Conservation (phyloP, 37 sponge, comb jelly and placozoan species). For the Haliclona indistincta region DNA sequence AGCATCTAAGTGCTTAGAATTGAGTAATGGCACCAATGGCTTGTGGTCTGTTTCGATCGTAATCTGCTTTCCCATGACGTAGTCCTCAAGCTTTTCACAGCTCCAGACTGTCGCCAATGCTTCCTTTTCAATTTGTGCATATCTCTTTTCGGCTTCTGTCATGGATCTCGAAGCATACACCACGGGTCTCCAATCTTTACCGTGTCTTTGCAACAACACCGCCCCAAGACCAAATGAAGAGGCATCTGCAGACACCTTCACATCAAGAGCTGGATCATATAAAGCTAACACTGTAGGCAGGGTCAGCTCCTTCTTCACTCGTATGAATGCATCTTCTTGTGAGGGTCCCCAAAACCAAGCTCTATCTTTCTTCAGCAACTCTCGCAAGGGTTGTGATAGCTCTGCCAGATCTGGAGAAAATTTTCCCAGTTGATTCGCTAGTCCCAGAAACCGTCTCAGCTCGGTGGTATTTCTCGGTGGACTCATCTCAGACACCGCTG, state of each 20-base stretch:
- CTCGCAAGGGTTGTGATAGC: conserved; percentile 44
- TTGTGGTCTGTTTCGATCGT: conserved; percentile 48
- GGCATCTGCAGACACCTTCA: conserved; percentile 34
- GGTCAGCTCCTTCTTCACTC: conserved; percentile 31
- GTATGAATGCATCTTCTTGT: conserved; percentile 26
- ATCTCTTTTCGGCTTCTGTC: conserved; percentile 34
- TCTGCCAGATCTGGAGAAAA: too few species aligned
- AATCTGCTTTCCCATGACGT: conserved; percentile 30
- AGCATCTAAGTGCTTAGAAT: conserved; percentile 9
- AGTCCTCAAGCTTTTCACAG: conserved; percentile 46
- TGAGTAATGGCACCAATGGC: conserved; percentile 33
- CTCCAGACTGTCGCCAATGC: conserved; percentile 44
- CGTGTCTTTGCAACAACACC: conserved; percentile 18
- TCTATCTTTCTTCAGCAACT: conserved; percentile 17
- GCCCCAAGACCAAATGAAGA: conserved; percentile 34
- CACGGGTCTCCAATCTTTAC: conserved; percentile 34
- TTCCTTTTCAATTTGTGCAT: conserved; percentile 60
- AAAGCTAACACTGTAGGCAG: conserved; percentile 33
- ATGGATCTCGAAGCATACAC: conserved; percentile 44
- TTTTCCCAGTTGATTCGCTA: too few species aligned
- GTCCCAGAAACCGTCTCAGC: too few species aligned
- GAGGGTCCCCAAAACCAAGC: conserved; percentile 31
- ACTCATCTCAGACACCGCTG: conserved; percentile 29
- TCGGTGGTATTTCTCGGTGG: too few species aligned
- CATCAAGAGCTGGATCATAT: conserved; percentile 15